Base-by-base conservation (phyloP, 2,113 vertebrate genomes). In the Ahaetulla prasina region DNA sequence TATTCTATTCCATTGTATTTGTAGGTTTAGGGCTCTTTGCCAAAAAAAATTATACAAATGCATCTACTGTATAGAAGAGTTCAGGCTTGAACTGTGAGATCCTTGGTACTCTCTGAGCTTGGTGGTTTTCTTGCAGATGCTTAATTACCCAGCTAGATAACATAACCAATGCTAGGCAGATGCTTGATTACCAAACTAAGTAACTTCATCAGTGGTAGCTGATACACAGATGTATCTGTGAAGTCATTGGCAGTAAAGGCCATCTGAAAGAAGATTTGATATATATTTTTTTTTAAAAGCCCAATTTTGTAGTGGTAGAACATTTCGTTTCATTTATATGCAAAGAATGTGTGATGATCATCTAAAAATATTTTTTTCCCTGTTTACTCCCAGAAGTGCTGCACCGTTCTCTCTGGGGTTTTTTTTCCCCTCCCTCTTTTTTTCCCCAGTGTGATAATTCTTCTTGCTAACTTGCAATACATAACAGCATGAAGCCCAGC, bases 401-500 rank as follows among this genome's bases (percentile, higher is more conserved):
- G 53, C 3, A n/a, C 3, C 30, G 3, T 12, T 93, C 93, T 74
- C 80, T 88, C 30, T 55, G 86, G 57, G 3, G 27, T 63, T 63
- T 95, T 95, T 94, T 52, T 88, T 22, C 86, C 93, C 94, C 90
- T n/a, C n/a, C 89, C 35, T 45, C n/a, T 60, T 85, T 30, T 49
- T 91, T 94, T 86, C 74, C 80, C 74, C 80, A 86, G 4, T 45
- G 87, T 94, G 1, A 30, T 43, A 93, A 89, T 14, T 0, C 23
- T 91, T 94, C 89, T 95, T 95, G 90, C 22, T 94, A 91, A 96
- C 74, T 92, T 90, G 92, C 45, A 94, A 60, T 94, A 92, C 68
- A 3, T 90, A 95, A 90, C 90, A 94, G 52, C 23, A 30, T 47
- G 94, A 86, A 92, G 74, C 52, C 91, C 39, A 93, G 93, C 94